Evolutionary conservation across 2,113 vertebrate species (phyloP), one percentile per base, ranked within the genome.

Genomic region (Sigmodon hispidus): DNA sequence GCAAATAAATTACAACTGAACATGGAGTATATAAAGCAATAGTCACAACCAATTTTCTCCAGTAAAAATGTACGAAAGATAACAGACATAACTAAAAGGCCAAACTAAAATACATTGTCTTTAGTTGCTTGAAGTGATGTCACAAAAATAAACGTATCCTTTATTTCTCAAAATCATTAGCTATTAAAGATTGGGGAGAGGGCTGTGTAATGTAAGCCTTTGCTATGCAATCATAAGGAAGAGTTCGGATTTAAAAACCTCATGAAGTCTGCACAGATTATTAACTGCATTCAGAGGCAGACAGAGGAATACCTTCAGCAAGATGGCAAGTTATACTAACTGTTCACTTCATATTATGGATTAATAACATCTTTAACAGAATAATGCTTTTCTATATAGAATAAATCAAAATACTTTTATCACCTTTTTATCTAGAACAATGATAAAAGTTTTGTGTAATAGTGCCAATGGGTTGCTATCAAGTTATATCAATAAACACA

Each of bases 1-100:
- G 90, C 7, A 73, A 93, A 95, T 93, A 97, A 97, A 98, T 98
- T 92, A 94, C 94, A 98, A 96, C 92, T 96, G 97, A 96, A 70
- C 57, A 80, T 75, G 40, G 65, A 92, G 73, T 91, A 65, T 72
- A 76, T 94, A 94, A 96, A 95, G 65, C 61, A 94, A 73, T 34
- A 95, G 90, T 19, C 61, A 76, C n/a, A 96, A 93, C 95, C 92
- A 93, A 22, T 91, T 88, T 95, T 96, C 86, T 96, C 93, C 40
- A 92, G 69, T 50, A 67, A 73, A 87, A 52, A 7, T 55, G 67
- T 36, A 43, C 10, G n/a, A 94, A 72, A 45, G 59, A 10, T 50
- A 24, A 21, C 45, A 24, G 5, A 77, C 13, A 86, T 7, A 67
- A 70, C 17, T 48, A 24, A 90, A 55, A 8, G 57, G 84, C 3